A percentile compares a stretch with the other conserved stretches of the same genome.
Conservation (phyloP, 2,888 invertebrate species). For the Dasysyrphus tricinctus region DNA sequence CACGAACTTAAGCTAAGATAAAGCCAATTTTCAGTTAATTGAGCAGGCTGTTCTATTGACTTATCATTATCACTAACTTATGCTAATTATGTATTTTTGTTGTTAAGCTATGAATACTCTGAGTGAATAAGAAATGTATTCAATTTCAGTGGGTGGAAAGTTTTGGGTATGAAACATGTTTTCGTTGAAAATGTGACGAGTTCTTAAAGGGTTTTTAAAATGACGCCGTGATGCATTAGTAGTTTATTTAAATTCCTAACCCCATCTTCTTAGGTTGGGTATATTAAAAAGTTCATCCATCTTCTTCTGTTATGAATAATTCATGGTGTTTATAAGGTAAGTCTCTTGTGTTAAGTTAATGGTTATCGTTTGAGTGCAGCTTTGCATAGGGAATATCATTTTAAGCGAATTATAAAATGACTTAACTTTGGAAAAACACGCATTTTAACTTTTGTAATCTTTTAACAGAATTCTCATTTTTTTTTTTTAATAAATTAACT, state of each 20-base stretch:
- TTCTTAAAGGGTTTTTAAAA: conserved; percentile 17
- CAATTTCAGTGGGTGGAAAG: conserved; percentile 14
- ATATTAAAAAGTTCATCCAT: conserved; percentile 27
- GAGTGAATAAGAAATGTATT: conserved; percentile 2
- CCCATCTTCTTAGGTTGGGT: neutral
- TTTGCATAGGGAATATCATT: neutral
- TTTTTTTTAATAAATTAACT: neutral
- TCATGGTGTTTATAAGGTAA: neutral
- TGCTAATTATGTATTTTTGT: neutral
- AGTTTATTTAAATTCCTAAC: conserved; percentile 6
- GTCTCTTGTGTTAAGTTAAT: conserved; percentile 31
- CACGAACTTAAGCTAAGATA: conserved; percentile 29
- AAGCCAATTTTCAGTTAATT: conserved; percentile 12
- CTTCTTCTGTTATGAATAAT: conserved; percentile 30
- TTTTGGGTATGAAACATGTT: neutral
- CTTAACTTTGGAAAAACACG: neutral
- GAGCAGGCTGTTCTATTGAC: neutral
- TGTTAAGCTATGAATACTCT: conserved; percentile 13
- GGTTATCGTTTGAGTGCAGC: neutral
- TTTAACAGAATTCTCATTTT: neutral
- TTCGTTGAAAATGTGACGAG: conserved; percentile 6
- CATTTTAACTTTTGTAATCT: neutral
- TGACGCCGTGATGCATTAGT: conserved; percentile 13
- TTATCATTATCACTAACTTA: conserved; percentile 34
- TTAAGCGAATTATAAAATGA: neutral